A percentile compares a stretch with the other conserved stretches of the same genome.
Conservation (phyloP, 2,797 vertebrate genomes). For the Tapera naevia region DNA sequence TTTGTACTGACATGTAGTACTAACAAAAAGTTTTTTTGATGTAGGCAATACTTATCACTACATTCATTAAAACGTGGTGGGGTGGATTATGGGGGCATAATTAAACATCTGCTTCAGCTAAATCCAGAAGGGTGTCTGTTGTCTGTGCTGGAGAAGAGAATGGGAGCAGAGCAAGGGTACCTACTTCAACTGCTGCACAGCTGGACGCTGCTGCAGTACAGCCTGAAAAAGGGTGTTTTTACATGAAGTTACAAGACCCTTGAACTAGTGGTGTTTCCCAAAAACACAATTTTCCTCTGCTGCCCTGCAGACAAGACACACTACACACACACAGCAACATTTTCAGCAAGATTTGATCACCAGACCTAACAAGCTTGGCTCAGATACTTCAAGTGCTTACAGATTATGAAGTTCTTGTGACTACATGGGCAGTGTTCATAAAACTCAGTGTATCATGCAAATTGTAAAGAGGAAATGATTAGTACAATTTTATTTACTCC, state of each 20-base stretch:
- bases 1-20: not conserved
- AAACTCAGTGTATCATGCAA: not conserved
- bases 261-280: not conserved
- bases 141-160: not conserved
- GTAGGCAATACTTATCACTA: not conserved
- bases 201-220: rapidly evolving
- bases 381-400: not conserved
- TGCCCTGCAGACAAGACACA: not conserved
- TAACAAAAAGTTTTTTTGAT: constrained; percentile 38
- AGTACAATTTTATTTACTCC: not conserved
- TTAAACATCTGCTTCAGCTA: not conserved
- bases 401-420: not conserved
- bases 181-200: not conserved
- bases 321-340: rapidly evolving
- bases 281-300: not conserved
- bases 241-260: not conserved
- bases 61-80: not conserved
- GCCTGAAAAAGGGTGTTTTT: not conserved
- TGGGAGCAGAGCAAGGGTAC: not conserved
- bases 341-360: not conserved
- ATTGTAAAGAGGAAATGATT: constrained; percentile 11
- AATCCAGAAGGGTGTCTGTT: not conserved
- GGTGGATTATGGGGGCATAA: constrained; percentile 3
- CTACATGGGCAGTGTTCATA: not conserved
- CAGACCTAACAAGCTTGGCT: not conserved